Conservation (phyloP, 2,113 vertebrate genomes). For the Tauraco erythrolophus region DNA sequence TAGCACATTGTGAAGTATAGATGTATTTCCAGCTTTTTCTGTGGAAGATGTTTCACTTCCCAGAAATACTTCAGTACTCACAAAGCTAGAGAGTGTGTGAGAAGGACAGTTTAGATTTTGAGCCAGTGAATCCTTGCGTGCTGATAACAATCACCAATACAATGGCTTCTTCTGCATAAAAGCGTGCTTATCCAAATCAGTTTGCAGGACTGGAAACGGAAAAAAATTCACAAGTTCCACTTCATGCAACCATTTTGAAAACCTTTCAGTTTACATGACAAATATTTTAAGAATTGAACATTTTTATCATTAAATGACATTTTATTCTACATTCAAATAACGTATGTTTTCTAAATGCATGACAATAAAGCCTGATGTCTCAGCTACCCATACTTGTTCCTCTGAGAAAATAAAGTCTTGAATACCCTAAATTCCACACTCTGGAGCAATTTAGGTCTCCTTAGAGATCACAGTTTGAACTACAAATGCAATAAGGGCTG, state of each 20-base stretch:
- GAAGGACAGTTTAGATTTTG: neutral
- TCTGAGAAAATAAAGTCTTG: constrained; percentile 37
- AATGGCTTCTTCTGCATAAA: neutral
- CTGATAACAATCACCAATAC: neutral
- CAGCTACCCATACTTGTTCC: constrained; percentile 16
- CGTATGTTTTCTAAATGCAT: neutral
- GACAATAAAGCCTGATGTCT: neutral
- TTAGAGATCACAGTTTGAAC: constrained; percentile 71
- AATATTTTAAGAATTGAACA: neutral
- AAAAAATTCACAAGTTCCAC: neutral
- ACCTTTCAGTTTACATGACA: neutral
- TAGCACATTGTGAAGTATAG: neutral
- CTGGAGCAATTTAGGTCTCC: constrained; percentile 63
- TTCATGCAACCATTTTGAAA: neutral
- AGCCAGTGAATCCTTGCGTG: neutral
- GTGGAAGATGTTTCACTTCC: neutral
- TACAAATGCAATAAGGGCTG: constrained; percentile 57
- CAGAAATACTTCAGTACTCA: neutral
- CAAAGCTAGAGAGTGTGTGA: neutral
- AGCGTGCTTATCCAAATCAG: neutral
- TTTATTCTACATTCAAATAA: constrained; percentile 12
- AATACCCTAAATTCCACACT: constrained; percentile 42
- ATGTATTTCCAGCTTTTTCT: neutral
- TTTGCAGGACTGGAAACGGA: neutral
- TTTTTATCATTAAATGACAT: neutral